Evolutionary conservation across 2,797 vertebrate species (phyloP).

Genomic region (Microctenopoma steveboyesi): DNA sequence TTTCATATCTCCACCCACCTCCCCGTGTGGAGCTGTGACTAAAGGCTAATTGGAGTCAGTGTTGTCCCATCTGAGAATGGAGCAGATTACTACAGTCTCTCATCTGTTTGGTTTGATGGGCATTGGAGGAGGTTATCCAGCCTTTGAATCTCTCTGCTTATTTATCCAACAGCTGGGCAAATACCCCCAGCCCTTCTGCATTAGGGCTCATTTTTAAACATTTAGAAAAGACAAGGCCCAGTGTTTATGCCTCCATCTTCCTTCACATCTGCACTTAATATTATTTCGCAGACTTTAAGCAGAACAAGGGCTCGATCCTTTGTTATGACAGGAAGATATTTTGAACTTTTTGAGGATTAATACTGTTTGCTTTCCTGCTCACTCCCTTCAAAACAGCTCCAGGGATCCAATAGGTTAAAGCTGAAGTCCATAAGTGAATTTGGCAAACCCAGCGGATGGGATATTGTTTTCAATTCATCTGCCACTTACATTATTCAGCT

Average conservation of each 20-base stretch:
- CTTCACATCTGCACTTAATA: constrained; percentile 84
- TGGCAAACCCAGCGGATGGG: constrained; percentile 57
- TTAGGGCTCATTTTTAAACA: constrained; percentile 83
- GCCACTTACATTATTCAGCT: constrained; percentile 74
- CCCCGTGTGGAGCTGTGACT: constrained; percentile 37
- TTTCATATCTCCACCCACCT: constrained; percentile 27
- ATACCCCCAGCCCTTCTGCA: constrained; percentile 81
- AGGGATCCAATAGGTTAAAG: constrained; percentile 68
- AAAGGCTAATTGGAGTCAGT: constrained; percentile 70
- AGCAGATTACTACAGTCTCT: constrained; percentile 63
- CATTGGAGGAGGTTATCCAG: constrained; percentile 75
- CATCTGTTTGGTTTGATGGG: constrained; percentile 79
- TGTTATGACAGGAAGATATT: constrained; percentile 85
- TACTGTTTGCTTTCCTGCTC: constrained; percentile 82
- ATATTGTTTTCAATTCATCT: constrained; percentile 79
- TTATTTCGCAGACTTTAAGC: constrained; percentile 76
- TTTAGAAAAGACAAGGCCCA: constrained; percentile 80
- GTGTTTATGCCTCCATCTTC: constrained; percentile 82
- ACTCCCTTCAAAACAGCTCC: constrained; percentile 76
- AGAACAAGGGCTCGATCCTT: constrained; percentile 79
- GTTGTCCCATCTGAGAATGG: constrained; percentile 56
- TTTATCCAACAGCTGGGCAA: constrained; percentile 84
- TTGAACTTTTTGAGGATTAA: constrained; percentile 83
- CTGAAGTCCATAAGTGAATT: constrained; percentile 71
- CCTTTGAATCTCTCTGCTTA: constrained; percentile 80